Evolutionary conservation across 2,888 invertebrate species (phyloP).

Genomic region (Cordylochernes scorpioides): DNA sequence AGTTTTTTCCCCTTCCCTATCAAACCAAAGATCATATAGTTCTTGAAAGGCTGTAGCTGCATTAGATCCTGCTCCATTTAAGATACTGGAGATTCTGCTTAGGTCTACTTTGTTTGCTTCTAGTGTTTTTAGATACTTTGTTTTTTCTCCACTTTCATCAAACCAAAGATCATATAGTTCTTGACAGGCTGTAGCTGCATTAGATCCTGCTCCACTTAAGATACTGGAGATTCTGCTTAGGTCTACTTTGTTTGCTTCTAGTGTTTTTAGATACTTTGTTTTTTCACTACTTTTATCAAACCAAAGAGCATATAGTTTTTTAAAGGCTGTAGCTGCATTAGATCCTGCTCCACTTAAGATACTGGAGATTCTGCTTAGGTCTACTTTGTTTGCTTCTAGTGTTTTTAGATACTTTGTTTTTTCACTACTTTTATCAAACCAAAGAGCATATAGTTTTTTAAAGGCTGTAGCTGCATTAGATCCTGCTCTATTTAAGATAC

Average conservation of each 20-base stretch:
- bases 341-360: constrained; percentile 4
- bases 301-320: constrained; percentile 4
- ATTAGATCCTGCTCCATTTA: constrained; percentile 3
- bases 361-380: constrained; percentile 3
- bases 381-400: constrained; percentile 4
- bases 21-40: constrained; percentile 5
- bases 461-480: constrained; percentile 5
- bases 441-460: constrained; percentile 3
- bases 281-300: constrained; percentile 5
- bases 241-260: constrained; percentile 3
- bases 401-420: constrained; percentile 3
- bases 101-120: constrained; percentile 2
- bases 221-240: constrained; percentile 4
- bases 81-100: constrained; percentile 2
- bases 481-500: constrained; percentile 5
- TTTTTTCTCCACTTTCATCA: constrained; percentile 4
- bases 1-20: constrained; percentile 6
- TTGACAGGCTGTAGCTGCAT: constrained; percentile 3
- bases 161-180: constrained; percentile 3
- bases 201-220: constrained; percentile 3
- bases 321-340: constrained; percentile 3
- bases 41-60: constrained; percentile 4
- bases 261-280: constrained; percentile 4
- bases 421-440: constrained; percentile 3
- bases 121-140: constrained; percentile 3